These are phyloP conservation scores for Callipepla squamata DNA, from an alignment of 2,113 vertebrate genomes.

Conservation along the genomic window DNA sequence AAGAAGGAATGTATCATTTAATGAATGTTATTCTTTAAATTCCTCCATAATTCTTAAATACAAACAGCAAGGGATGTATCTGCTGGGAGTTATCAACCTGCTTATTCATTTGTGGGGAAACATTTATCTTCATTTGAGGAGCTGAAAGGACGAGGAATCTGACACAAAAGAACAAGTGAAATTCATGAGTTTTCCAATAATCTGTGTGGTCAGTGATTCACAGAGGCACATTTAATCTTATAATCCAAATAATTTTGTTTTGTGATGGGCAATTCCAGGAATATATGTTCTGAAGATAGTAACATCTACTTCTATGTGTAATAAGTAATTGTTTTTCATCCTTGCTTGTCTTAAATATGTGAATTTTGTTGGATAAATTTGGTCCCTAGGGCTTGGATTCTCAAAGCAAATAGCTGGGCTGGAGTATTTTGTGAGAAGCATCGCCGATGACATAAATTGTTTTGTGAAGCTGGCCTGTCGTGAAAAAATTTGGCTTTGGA, in stretches of 20 bases:
- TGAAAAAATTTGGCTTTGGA: constrained; percentile 23
- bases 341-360: background rate
- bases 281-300: background rate
- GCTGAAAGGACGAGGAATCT: background rate
- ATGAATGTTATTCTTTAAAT: background rate
- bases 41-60: background rate
- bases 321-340: background rate
- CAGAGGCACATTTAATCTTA: background rate
- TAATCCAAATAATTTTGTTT: background rate
- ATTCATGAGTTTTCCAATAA: background rate
- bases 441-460: constrained; percentile 35
- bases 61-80: background rate
- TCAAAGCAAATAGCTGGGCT: background rate
- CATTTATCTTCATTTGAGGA: background rate
- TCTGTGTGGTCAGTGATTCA: background rate
- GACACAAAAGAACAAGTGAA: background rate
- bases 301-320: background rate
- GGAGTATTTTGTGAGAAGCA: background rate
- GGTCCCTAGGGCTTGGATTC: background rate
- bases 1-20: background rate
- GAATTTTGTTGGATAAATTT: background rate
- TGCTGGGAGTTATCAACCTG: background rate
- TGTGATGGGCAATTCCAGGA: background rate
- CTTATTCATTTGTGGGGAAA: background rate
- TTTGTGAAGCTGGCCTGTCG: constrained; percentile 25